Percentiles rank a stretch among this genome's conserved stretches.
These are phyloP conservation scores for Norana najaformis DNA, from an alignment of 2,888 invertebrate species.

Conservation along the genomic window DNA sequence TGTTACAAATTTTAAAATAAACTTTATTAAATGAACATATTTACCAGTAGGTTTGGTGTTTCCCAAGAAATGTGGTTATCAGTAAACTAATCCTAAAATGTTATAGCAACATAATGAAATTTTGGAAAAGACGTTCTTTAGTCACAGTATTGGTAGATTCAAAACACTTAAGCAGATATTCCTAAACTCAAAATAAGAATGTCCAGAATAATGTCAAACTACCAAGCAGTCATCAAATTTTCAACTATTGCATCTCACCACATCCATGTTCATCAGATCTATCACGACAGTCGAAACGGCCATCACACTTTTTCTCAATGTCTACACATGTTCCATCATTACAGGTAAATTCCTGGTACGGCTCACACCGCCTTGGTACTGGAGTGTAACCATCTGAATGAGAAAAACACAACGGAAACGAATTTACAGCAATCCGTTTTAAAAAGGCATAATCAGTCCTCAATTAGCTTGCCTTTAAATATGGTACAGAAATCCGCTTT, in stretches of 20 bases:
- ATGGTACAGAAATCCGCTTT: no score
- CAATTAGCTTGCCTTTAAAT: background rate
- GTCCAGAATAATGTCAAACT: background rate
- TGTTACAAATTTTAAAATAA: no score
- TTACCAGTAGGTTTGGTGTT: no score
- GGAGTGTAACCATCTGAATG: background rate
- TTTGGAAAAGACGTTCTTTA: no score
- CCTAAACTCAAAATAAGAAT: background rate
- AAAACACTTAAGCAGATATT: no score
- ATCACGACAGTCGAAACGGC: slow-evolving; percentile 25
- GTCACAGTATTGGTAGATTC: no score
- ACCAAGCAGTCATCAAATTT: background rate
- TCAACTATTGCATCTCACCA: slow-evolving; percentile 23
- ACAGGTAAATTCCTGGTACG: slow-evolving; percentile 20
- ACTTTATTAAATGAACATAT: no score
- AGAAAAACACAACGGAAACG: background rate
- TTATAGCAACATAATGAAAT: no score
- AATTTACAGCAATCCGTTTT: background rate
- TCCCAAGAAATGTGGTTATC: no score
- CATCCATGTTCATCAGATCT: slow-evolving; percentile 30
- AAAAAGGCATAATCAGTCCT: background rate
- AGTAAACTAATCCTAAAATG: no score
- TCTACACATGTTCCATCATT: slow-evolving; percentile 27
- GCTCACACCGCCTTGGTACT: background rate
- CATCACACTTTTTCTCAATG: slow-evolving; percentile 25